Evolutionary conservation across 2,797 vertebrate species (phyloP).

Genomic region (Poeciliopsis gracilis): DNA sequence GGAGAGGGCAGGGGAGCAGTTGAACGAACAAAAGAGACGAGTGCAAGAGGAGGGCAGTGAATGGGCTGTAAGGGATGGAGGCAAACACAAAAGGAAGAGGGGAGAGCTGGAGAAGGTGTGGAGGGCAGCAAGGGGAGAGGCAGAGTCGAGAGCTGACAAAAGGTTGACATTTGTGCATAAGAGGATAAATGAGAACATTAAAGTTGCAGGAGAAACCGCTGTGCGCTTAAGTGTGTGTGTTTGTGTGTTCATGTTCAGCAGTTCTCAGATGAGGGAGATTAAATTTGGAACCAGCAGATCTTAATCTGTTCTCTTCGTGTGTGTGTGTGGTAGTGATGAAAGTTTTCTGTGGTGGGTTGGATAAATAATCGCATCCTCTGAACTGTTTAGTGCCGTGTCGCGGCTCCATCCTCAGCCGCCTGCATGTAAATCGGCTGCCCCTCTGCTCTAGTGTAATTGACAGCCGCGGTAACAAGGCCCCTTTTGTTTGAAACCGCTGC

Average conservation of each 20-base stretch:
- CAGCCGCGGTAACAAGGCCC: slow-evolving; percentile 30
- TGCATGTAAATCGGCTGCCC: slow-evolving; percentile 12
- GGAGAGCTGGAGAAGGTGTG: slow-evolving; percentile 35
- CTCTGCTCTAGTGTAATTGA: slow-evolving; percentile 41
- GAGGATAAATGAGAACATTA: slow-evolving; percentile 85
- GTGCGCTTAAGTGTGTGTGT: slow-evolving; percentile 54
- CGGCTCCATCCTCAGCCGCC: slow-evolving; percentile 27
- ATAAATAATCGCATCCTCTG: slow-evolving; percentile 30
- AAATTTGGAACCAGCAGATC: slow-evolving; percentile 11
- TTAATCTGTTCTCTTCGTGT: not conserved
- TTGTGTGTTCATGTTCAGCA: slow-evolving; percentile 46
- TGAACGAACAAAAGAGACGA: slow-evolving; percentile 37
- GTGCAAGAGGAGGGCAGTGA: slow-evolving; percentile 31
- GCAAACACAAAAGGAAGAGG: slow-evolving; percentile 46
- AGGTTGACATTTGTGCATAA: slow-evolving; percentile 87
- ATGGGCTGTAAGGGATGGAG: slow-evolving; percentile 34
- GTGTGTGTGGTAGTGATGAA: not conserved
- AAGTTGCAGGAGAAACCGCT: slow-evolving; percentile 81
- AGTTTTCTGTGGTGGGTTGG: not conserved
- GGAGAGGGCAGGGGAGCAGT: not conserved
- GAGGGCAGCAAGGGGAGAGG: slow-evolving; percentile 22
- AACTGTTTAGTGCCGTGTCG: slow-evolving; percentile 33
- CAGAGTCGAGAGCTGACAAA: slow-evolving; percentile 60
- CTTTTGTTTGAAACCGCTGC: slow-evolving; percentile 47
- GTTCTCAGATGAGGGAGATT: slow-evolving; percentile 53